phyloP scores from a whole-genome alignment of 1,140 invertebrate genomes.

The Tribolium madens region DNA sequence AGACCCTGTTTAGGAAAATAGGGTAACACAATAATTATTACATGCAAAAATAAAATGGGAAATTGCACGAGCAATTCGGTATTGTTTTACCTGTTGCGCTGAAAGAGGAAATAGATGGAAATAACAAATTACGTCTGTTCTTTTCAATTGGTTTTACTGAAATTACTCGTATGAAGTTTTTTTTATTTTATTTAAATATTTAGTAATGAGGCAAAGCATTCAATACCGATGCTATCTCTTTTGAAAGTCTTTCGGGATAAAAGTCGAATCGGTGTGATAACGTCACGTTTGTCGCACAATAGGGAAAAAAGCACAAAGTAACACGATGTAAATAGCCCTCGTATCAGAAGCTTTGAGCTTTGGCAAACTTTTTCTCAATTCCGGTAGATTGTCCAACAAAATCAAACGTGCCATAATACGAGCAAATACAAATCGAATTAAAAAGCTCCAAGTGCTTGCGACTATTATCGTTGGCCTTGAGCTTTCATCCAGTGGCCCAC shows the following conservation, averaged over 20 bases:
- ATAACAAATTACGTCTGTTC: no score
- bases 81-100: no score
- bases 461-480: neutral
- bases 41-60: no score
- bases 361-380: neutral
- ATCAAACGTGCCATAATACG: neutral
- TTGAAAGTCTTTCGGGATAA: neutral
- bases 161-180: no score
- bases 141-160: no score
- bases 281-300: neutral
- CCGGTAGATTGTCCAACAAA: neutral
- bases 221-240: neutral
- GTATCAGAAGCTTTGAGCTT: constrained; percentile 1
- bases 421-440: neutral
- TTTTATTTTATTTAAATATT: neutral
- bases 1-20: neutral
- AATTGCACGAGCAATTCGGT: no score
- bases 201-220: neutral
- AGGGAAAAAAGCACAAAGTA: constrained; percentile 6
- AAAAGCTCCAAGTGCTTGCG: neutral
- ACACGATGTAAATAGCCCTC: constrained; percentile 1
- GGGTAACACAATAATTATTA: neutral
- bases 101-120: no score
- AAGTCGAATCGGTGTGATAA: neutral
- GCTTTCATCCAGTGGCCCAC: neutral